Percentiles rank a stretch among this genome's conserved stretches.
phyloP scores from a whole-genome alignment of 1,140 invertebrate genomes.

The Trinorchestia longiramus region DNA sequence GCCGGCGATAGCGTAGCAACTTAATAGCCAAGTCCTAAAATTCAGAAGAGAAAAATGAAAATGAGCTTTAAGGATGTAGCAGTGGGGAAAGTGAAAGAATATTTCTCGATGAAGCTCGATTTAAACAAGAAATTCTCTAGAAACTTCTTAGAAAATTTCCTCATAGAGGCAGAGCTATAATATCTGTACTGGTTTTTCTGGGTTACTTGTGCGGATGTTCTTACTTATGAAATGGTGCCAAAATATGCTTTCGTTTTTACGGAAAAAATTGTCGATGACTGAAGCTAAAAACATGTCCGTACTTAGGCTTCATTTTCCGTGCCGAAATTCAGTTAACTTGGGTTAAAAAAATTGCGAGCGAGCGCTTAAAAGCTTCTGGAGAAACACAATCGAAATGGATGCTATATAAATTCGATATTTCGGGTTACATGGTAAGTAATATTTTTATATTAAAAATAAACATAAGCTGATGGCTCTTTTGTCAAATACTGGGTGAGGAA shows the following conservation, averaged over 20 bases:
- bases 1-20: conserved; percentile 6
- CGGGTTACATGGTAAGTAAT: neutral
- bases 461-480: neutral
- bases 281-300: neutral
- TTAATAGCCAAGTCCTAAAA: conserved; percentile 34
- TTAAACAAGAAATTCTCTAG: neutral
- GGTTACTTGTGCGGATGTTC: neutral
- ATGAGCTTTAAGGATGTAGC: neutral
- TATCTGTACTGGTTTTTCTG: neutral
- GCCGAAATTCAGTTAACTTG: neutral
- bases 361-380: neutral
- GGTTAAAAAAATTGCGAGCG: neutral
- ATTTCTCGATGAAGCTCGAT: neutral
- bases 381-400: neutral
- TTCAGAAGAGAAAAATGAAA: neutral
- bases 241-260: neutral
- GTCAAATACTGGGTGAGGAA: neutral
- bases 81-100: neutral
- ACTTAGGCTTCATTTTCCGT: neutral
- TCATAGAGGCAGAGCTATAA: neutral
- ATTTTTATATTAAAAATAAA: neutral
- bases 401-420: neutral
- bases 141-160: neutral
- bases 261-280: neutral
- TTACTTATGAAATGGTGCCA: neutral